A percentile compares a stretch with the other conserved stretches of the same genome.
phyloP scores from a whole-genome alignment of 2,888 invertebrate species.

The Lasioglossum leucozonium region DNA sequence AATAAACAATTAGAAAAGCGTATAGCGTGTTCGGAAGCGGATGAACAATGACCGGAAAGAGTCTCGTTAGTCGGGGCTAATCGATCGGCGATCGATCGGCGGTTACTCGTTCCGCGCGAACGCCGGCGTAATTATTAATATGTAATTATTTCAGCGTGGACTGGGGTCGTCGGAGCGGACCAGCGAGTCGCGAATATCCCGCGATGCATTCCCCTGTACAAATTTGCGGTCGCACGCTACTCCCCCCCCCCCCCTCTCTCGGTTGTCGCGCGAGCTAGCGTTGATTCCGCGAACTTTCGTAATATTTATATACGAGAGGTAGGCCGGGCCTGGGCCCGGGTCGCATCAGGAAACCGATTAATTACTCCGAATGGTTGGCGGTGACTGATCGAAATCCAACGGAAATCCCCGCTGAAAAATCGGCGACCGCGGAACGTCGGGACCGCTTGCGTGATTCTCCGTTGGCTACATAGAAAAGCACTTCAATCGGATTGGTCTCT shows the following conservation, averaged over 20 bases:
- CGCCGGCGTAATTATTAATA: conserved; percentile 33
- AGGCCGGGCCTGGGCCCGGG: neutral
- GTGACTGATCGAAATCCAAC: conserved; percentile 50
- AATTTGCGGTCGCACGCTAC: conserved; percentile 31
- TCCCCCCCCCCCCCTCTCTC: neutral
- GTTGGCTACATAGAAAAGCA: conserved; percentile 75
- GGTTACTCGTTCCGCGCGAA: conserved; percentile 3
- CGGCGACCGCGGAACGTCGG: conserved; percentile 41
- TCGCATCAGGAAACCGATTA: conserved; percentile 59
- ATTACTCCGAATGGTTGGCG: conserved; percentile 52
- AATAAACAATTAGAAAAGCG: neutral
- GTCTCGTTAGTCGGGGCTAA: conserved; percentile 3
- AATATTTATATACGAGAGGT: conserved; percentile 49
- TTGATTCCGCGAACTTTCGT: conserved; percentile 36
- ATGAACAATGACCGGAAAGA: neutral
- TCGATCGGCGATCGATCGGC: conserved; percentile 16
- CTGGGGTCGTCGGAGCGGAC: neutral
- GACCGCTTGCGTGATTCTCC: conserved; percentile 37
- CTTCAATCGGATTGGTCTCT: conserved; percentile 71
- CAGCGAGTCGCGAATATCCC: neutral
- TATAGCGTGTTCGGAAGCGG: neutral
- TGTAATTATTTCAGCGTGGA: conserved; percentile 44
- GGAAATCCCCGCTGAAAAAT: conserved; percentile 62
- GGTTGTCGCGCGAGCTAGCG: neutral
- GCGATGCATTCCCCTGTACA: neutral